Evolutionary conservation across 1,140 invertebrate species (phyloP).

Genomic region (Drosophila ironensis): DNA sequence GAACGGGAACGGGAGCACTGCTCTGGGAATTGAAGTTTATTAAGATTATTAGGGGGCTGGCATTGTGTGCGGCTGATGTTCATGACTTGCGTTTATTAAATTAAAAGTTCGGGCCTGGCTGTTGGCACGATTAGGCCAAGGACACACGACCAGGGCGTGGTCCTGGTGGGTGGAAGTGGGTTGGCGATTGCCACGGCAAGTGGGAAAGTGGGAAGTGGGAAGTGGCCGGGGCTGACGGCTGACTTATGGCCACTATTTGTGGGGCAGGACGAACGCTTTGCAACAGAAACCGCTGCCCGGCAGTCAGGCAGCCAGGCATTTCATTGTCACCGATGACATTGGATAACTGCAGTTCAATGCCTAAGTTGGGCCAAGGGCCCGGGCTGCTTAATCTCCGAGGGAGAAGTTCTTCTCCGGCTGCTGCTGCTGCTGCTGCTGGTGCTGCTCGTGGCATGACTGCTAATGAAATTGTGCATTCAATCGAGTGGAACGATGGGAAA

Average conservation of each 20-base stretch:
- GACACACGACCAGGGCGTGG: background rate
- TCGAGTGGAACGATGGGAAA: conserved; percentile 82
- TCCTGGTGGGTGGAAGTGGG: too few relatives aligned
- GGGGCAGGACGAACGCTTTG: conserved; percentile 28
- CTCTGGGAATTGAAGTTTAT: conserved; percentile 55
- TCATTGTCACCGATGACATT: conserved; percentile 50
- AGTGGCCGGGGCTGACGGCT: background rate
- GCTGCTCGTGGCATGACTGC: conserved; percentile 71
- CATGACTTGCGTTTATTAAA: conserved; percentile 62
- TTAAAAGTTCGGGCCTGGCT: conserved; percentile 51
- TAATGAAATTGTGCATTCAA: conserved; percentile 82
- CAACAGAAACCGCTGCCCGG: conserved; percentile 5
- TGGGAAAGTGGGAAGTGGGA: too few relatives aligned
- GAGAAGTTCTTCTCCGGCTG: conserved; percentile 24
- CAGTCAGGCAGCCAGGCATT: conserved; percentile 25
- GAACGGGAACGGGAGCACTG: conserved; percentile 4
- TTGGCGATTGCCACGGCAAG: too few relatives aligned
- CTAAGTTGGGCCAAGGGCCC: conserved; percentile 1
- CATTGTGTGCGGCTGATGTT: conserved; percentile 25
- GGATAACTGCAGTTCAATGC: conserved; percentile 55
- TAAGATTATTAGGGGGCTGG: conserved; percentile 27
- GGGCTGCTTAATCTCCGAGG: conserved; percentile 23
- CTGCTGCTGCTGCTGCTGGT: conserved; percentile 51
- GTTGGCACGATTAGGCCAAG: conserved; percentile 62
- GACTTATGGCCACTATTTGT: conserved; percentile 59